Evolutionary conservation across 1,140 invertebrate genomes (phyloP).

Genomic region (Coboldia fuscipes): DNA sequence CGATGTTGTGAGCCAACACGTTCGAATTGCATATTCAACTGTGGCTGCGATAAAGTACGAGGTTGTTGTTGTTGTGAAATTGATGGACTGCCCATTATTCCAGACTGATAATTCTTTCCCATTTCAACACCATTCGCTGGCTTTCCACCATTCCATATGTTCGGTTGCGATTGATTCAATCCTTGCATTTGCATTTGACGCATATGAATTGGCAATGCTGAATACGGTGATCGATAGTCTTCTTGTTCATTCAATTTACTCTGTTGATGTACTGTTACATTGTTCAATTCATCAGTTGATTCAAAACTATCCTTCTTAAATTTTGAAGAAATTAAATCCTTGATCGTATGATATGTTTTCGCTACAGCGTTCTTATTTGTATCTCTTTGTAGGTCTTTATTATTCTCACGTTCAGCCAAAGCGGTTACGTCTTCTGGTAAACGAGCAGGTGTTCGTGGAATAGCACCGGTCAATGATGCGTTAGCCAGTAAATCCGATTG

Average conservation of each 20-base stretch:
- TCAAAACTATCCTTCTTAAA: conserved; percentile 40
- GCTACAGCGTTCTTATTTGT: conserved; percentile 38
- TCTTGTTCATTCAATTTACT: conserved; percentile 16
- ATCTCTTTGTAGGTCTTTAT: conserved; percentile 23
- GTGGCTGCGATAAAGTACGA: conserved; percentile 38
- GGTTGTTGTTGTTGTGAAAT: conserved; percentile 29
- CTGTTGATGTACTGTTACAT: conserved; percentile 26
- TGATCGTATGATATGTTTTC: conserved; percentile 61
- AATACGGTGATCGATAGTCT: conserved; percentile 2
- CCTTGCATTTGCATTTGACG: conserved; percentile 3
- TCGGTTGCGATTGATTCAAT: conserved; percentile 4
- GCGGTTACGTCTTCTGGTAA: conserved; percentile 26
- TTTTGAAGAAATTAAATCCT: conserved; percentile 64
- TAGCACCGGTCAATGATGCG: conserved; percentile 12
- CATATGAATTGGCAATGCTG: conserved; percentile 3
- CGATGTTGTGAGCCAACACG: conserved; percentile 1
- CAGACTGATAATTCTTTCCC: neutral
- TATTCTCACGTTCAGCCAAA: conserved; percentile 21
- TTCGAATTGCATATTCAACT: conserved; percentile 17
- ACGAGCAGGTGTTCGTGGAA: conserved; percentile 22
- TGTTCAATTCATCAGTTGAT: conserved; percentile 33
- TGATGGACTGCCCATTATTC: conserved; percentile 10
- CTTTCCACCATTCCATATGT: conserved; percentile 2
- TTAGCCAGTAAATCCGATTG: conserved; percentile 6
- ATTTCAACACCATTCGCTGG: conserved; percentile 7